Percentiles rank a stretch among this genome's conserved stretches.
These are phyloP conservation scores for Lycopodina hypogea DNA, from an alignment of 37 sponge, comb jelly and placozoan species.

Conservation along the genomic window DNA sequence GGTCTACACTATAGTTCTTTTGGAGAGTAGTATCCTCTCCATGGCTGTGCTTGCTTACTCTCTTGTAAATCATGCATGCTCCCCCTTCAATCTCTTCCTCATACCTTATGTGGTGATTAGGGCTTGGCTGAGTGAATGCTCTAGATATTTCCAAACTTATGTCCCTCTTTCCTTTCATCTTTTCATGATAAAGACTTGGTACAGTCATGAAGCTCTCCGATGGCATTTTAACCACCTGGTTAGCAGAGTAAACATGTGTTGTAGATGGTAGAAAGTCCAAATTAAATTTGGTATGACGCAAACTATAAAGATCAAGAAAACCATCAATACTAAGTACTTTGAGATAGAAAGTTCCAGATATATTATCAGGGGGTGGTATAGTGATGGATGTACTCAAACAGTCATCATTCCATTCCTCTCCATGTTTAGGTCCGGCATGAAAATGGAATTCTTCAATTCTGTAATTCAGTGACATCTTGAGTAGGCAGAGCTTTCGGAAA, in stretches of 20 bases:
- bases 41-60: constrained; percentile 25
- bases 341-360: constrained; percentile 75
- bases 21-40: constrained; percentile 10
- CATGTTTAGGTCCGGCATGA: constrained; percentile 13
- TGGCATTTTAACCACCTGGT: not conserved
- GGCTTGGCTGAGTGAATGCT: too few species aligned
- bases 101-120: too few species aligned
- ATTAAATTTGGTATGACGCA: not conserved
- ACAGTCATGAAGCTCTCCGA: constrained; percentile 41
- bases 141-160: not conserved
- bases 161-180: constrained; percentile 20
- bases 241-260: constrained; percentile 32
- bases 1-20: constrained; percentile 41
- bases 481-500: constrained; percentile 62
- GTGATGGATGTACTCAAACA: constrained; percentile 9
- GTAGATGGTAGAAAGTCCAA: constrained; percentile 11
- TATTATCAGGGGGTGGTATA: constrained; percentile 45
- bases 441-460: constrained; percentile 68
- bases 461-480: constrained; percentile 67
- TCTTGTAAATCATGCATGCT: not conserved
- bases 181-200: constrained; percentile 26
- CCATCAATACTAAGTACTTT: constrained; percentile 82
- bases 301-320: constrained; percentile 42
- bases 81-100: not conserved
- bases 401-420: constrained; percentile 29